Evolutionary conservation across 2,797 vertebrate genomes (phyloP).

Genomic region (Gymnoscopelus microlampas): DNA sequence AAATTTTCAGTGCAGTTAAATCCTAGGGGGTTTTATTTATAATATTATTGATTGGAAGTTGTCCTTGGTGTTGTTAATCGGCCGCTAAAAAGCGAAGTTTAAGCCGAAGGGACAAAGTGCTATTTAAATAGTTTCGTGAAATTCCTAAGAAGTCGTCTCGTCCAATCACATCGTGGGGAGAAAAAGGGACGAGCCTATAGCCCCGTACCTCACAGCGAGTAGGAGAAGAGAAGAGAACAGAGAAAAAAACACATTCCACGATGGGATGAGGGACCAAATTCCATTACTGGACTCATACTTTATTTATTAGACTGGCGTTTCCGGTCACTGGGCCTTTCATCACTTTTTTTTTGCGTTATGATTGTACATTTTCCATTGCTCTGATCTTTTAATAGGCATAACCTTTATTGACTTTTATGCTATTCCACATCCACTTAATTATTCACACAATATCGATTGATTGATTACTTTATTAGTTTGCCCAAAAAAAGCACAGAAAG

Average conservation of each 20-base stretch:
- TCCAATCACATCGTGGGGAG: constrained; percentile 87
- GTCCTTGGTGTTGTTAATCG: constrained; percentile 46
- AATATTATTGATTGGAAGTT: constrained; percentile 31
- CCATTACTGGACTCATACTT: constrained; percentile 64
- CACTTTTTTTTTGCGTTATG: constrained; percentile 10
- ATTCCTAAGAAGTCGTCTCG: constrained; percentile 85
- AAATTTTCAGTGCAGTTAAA: constrained; percentile 16
- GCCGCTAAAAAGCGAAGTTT: constrained; percentile 69
- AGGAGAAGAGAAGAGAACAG: constrained; percentile 10
- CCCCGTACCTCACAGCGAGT: constrained; percentile 67
- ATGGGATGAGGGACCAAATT: constrained; percentile 41
- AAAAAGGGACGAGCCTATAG: constrained; percentile 83
- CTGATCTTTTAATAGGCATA: not conserved
- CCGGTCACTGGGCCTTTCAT: constrained; percentile 67
- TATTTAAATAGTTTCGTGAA: constrained; percentile 92
- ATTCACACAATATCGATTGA: too few species aligned
- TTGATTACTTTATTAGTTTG: too few species aligned
- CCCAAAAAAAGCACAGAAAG: too few species aligned
- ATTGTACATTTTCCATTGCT: not conserved
- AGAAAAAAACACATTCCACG: constrained; percentile 49
- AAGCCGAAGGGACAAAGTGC: constrained; percentile 77
- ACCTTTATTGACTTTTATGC: not conserved
- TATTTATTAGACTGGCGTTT: constrained; percentile 72
- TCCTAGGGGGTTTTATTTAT: not conserved
- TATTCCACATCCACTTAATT: too few species aligned